These are phyloP conservation scores for Cephalopterus ornatus DNA, from an alignment of 2,113 vertebrate species.

Conservation along the genomic window DNA sequence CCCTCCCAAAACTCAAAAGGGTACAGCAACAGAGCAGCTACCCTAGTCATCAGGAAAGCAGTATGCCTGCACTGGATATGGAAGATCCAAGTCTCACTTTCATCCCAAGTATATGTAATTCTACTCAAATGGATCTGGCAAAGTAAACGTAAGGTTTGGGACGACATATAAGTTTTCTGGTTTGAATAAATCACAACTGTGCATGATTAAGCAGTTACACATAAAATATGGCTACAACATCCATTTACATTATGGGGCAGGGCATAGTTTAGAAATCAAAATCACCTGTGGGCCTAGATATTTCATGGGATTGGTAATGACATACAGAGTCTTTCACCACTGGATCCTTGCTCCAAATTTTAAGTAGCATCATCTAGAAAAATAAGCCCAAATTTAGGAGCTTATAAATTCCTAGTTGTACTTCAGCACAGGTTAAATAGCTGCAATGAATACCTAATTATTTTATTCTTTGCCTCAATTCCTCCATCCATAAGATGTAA, in stretches of 20 bases:
- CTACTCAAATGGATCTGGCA: not conserved
- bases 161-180: not conserved
- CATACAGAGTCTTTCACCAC: conserved; percentile 51
- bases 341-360: not conserved
- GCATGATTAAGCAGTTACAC: not conserved
- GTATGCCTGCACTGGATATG: not conserved
- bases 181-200: not conserved
- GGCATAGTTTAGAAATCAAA: not conserved
- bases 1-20: not conserved
- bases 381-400: not conserved
- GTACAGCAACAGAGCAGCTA: not conserved
- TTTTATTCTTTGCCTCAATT: not conserved
- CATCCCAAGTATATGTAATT: not conserved
- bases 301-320: conserved; percentile 39
- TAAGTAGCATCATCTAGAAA: not conserved
- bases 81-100: not conserved
- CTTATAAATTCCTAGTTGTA: not conserved
- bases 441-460: not conserved
- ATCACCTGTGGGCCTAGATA: not conserved
- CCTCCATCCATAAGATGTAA: not conserved
- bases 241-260: not conserved
- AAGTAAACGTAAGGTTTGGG: not conserved
- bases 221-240: not conserved
- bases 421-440: not conserved
- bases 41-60: not conserved